Base-by-base conservation (phyloP, 2,113 vertebrate species). In the Halichoeres trimaculatus region DNA sequence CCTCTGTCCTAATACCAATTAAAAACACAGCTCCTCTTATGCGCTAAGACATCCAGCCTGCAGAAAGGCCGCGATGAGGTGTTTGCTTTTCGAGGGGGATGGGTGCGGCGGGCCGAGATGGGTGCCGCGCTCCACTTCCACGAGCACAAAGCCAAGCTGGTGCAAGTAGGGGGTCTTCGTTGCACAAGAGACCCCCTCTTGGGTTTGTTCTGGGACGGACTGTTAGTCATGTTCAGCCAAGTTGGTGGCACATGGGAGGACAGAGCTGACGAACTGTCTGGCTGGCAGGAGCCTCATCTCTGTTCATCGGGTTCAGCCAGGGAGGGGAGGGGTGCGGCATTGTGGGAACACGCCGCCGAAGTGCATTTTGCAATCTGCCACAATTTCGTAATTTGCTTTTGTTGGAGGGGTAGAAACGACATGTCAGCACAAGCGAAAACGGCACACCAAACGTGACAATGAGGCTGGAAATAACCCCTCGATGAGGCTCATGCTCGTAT, bases 1-100 rank as follows among this genome's bases (percentile, higher is more conserved):
- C 59, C 70, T 78, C 68, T 75, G 60, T 73, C 73, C 76, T 43
- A 38, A 75, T 52, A 80, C 65, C 82, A 87, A 93, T 93, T 91
- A 91, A 89, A 92, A 88, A 74, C 73, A 36, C 47, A 76, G 64
- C 58, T 56, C 75, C 70, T 65, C 65, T 12, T 36, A 80, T 48
- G 26, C 40, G 59, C 45, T 30, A 5, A 48, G 71, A 74, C 67
- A 73, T 50, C 26, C 34, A 56, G 35, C 43, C 34, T 19, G 22
- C 2, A 45, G 8, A 60, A 80, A 83, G 36, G 61, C 75, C 81
- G 24, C 51, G 54, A 72, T 72, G 16, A 48, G 45, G 62, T 57
- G 53, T 76, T 86, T 38, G 60, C 58, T 71, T 48, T 70, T 71
- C 11, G 52, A 40, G 60, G 51, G 60, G 61, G 48, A 6, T 5